These are phyloP conservation scores for Aulostomus chinensis DNA, from an alignment of 2,797 vertebrate species.

Conservation along the genomic window DNA sequence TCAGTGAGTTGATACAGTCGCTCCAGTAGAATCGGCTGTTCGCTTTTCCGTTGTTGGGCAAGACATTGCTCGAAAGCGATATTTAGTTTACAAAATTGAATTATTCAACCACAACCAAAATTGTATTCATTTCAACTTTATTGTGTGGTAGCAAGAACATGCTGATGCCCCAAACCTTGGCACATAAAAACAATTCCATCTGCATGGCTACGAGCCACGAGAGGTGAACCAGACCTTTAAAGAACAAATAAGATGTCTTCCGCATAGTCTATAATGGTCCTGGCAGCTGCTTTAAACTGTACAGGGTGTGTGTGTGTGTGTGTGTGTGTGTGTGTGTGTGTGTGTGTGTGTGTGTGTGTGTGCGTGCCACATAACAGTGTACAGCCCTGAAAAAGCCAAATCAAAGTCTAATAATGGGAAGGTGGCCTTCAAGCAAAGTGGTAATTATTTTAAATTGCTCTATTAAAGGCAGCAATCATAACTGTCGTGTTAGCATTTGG, in stretches of 20 bases:
- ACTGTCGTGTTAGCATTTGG: conserved; percentile 54
- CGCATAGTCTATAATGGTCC: conserved; percentile 41
- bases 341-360: too few species aligned
- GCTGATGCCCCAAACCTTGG: too few species aligned
- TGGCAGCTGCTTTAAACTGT: conserved; percentile 45
- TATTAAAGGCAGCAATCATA: conserved; percentile 62
- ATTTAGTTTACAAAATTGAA: too few species aligned
- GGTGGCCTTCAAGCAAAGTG: conserved; percentile 65
- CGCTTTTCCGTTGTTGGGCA: too few species aligned
- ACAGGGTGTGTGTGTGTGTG: too few species aligned
- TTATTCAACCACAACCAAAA: neutral
- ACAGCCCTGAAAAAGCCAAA: conserved; percentile 59
- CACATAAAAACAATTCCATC: neutral
- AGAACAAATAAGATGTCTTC: conserved; percentile 19
- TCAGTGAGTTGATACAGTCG: too few species aligned
- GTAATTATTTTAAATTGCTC: conserved; percentile 69
- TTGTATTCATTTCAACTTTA: neutral
- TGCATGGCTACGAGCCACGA: neutral
- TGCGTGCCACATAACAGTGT: conserved; percentile 34
- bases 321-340: too few species aligned
- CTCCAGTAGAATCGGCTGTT: too few species aligned
- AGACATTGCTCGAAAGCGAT: too few species aligned
- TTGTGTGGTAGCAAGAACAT: neutral
- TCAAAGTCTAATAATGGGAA: conserved; percentile 65
- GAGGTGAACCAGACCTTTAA: conserved; percentile 1